Conservation (phyloP, 2,797 vertebrate species). For the Uromys caudimaculatus region DNA sequence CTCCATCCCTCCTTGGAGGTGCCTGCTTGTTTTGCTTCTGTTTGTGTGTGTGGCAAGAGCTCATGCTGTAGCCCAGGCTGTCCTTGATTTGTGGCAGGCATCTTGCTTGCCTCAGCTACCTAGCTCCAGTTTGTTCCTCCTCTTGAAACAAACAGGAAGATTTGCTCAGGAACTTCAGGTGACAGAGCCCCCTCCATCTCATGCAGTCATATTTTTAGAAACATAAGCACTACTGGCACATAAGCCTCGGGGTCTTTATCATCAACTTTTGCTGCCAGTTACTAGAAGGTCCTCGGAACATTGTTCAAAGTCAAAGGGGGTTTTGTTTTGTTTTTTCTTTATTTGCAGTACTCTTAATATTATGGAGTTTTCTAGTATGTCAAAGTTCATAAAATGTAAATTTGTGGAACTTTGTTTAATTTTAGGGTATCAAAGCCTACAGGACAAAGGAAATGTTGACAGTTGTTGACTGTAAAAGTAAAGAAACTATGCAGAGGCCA, state of each 20-base stretch:
- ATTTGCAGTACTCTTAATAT: not conserved
- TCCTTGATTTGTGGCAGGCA: not conserved
- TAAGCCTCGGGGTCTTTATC: not conserved
- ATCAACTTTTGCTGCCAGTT: not conserved
- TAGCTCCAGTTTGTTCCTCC: not conserved
- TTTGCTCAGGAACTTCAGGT: not conserved
- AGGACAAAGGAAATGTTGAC: not conserved
- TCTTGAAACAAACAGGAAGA: not conserved
- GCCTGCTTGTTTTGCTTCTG: not conserved
- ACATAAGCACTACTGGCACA: accelerated
- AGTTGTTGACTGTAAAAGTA: not conserved
- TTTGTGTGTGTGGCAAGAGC: not conserved
- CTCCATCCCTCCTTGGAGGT: not conserved
- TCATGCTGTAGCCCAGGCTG: not conserved
- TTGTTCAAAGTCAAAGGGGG: not conserved
- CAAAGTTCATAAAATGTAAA: not conserved
- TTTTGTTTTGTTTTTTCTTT: not conserved
- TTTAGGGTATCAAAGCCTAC: not conserved
- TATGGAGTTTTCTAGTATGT: not conserved
- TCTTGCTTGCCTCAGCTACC: not conserved
- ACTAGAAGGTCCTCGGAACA: not conserved
- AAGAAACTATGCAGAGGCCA: not conserved
- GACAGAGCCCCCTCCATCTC: not conserved
- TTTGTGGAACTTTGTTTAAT: not conserved
- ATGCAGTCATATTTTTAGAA: not conserved